Conservation (phyloP, 2,113 vertebrate genomes). For the Andinoacara biseriatus region DNA sequence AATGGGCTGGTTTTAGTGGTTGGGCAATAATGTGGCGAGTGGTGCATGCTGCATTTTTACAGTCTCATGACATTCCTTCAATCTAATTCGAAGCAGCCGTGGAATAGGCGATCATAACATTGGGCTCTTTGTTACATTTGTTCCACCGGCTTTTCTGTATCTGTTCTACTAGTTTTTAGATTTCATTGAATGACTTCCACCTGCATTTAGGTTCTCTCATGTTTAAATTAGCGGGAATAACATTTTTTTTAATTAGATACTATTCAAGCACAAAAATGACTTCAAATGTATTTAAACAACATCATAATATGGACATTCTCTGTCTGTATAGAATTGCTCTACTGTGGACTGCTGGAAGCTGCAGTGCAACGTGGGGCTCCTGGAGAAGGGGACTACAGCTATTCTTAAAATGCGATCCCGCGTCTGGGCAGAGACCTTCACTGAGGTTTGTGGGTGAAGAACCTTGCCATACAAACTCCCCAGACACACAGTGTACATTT, state of each 20-base stretch:
- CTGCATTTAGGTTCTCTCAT: neutral
- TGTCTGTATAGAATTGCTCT: slow-evolving; percentile 82
- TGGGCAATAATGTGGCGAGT: slow-evolving; percentile 66
- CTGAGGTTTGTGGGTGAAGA: slow-evolving; percentile 78
- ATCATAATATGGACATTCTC: neutral
- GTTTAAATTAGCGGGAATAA: neutral
- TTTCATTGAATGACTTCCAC: slow-evolving; percentile 13
- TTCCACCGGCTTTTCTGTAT: slow-evolving; percentile 29
- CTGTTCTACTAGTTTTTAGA: slow-evolving; percentile 1
- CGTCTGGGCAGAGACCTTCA: slow-evolving; percentile 88
- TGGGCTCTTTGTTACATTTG: slow-evolving; percentile 73
- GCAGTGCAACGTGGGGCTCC: slow-evolving; percentile 83
- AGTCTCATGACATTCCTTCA: slow-evolving; percentile 79
- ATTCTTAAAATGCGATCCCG: slow-evolving; percentile 87
- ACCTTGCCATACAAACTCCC: slow-evolving; percentile 4
- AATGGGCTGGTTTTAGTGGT: slow-evolving; percentile 61
- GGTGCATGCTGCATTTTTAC: slow-evolving; percentile 71
- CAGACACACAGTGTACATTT: neutral
- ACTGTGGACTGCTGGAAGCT: slow-evolving; percentile 85
- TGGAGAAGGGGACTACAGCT: slow-evolving; percentile 84
- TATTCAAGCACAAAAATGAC: neutral
- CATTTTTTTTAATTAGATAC: neutral
- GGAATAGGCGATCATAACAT: slow-evolving; percentile 65
- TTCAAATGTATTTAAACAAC: neutral
- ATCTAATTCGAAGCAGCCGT: slow-evolving; percentile 79